Conservation (phyloP, 2,113 vertebrate species). For the Trematomus loennbergii region DNA sequence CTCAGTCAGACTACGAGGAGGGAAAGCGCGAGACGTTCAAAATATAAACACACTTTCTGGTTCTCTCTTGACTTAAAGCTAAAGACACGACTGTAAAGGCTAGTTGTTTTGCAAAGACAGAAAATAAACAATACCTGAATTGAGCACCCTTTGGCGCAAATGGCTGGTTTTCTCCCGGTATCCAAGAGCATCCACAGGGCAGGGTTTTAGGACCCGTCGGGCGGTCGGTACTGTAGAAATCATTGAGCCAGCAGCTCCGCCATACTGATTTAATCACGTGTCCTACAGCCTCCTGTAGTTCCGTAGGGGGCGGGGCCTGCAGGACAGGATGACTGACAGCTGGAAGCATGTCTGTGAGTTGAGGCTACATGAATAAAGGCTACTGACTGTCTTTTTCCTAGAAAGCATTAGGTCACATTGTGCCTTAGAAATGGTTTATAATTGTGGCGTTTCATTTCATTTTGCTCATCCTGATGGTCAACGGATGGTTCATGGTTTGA, state of each 20-base stretch:
- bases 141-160: not conserved
- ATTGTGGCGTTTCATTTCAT: not conserved
- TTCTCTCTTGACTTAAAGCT: not conserved
- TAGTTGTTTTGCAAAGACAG: not conserved
- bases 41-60: conserved; percentile 1
- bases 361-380: not conserved
- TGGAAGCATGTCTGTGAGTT: not conserved
- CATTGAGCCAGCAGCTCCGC: conserved; percentile 72
- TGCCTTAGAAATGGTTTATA: not conserved
- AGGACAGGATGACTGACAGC: conserved; percentile 51
- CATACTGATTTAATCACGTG: conserved; percentile 84
- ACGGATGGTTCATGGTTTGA: too few relatives aligned
- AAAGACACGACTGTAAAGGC: not conserved
- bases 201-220: conserved; percentile 71
- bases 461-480: not conserved
- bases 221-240: conserved; percentile 23
- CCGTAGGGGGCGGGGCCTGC: conserved; percentile 73
- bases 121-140: conserved; percentile 36
- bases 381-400: not conserved
- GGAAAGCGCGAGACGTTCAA: not conserved
- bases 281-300: conserved; percentile 68
- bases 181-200: conserved; percentile 35
- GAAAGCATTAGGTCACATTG: not conserved
- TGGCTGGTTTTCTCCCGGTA: not conserved
- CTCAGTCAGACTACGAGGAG: not conserved